phyloP scores from a whole-genome alignment of 2,888 invertebrate species.

The Erannis defoliaria region DNA sequence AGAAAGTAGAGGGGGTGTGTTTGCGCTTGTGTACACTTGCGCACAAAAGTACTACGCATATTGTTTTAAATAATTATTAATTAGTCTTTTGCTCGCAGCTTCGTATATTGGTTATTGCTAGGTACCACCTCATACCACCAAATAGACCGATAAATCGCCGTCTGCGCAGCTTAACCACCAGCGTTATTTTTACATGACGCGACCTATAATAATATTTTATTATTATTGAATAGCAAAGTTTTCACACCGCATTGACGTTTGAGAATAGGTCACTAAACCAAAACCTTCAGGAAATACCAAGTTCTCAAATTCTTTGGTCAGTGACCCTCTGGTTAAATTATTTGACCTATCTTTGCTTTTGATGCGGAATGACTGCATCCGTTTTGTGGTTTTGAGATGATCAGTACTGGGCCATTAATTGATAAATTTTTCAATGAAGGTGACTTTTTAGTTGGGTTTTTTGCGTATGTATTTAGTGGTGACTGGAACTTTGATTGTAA shows the following conservation, averaged over 20 bases:
- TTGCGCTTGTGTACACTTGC: too few species aligned
- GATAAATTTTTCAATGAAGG: conserved; percentile 17
- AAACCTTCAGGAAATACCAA: neutral
- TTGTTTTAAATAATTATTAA: too few species aligned
- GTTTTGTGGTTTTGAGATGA: conserved; percentile 26
- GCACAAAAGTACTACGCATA: too few species aligned
- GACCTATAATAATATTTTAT: neutral
- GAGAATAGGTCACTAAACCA: neutral
- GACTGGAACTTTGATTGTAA: neutral
- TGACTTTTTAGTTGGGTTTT: conserved; percentile 8
- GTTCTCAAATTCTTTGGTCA: neutral
- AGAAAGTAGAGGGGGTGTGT: too few species aligned
- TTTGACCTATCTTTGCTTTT: neutral
- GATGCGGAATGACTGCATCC: conserved; percentile 16
- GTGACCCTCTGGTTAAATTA: neutral
- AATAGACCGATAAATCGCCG: too few species aligned
- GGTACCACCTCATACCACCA: too few species aligned
- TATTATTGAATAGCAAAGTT: neutral
- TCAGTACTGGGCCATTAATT: conserved; percentile 23
- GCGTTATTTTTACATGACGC: too few species aligned
- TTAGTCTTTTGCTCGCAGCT: too few species aligned
- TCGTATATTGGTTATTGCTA: too few species aligned
- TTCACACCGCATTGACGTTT: neutral
- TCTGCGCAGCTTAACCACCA: too few species aligned
- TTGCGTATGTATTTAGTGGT: neutral